Percentiles rank a stretch among this genome's conserved stretches.
These are phyloP conservation scores for Plagodis dolabraria DNA, from an alignment of 2,888 invertebrate genomes.

Conservation along the genomic window DNA sequence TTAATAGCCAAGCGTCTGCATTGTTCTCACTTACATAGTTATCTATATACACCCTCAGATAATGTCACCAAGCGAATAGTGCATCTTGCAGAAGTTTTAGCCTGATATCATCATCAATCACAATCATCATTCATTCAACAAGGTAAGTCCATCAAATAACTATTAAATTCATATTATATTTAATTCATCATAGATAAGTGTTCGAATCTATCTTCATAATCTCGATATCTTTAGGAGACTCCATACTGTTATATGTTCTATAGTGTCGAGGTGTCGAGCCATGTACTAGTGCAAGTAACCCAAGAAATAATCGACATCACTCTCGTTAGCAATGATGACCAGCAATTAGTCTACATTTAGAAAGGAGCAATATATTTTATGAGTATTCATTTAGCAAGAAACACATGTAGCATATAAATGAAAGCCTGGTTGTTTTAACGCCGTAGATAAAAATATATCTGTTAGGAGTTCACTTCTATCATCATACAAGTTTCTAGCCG, in stretches of 20 bases:
- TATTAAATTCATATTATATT: too few species aligned
- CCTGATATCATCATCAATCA: neutral
- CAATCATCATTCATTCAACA: neutral
- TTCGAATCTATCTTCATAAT: too few species aligned
- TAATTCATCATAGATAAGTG: too few species aligned
- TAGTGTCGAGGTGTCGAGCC: neutral
- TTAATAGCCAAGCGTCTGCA: too few species aligned
- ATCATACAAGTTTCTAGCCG: too few species aligned
- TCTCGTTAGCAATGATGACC: conserved; percentile 34
- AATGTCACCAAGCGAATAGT: too few species aligned
- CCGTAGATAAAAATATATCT: too few species aligned
- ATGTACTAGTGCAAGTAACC: conserved; percentile 4
- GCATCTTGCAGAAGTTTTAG: neutral
- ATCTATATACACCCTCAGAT: too few species aligned
- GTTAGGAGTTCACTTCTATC: too few species aligned
- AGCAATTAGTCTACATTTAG: conserved; percentile 30
- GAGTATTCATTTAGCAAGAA: conserved; percentile 8
- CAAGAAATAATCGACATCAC: conserved; percentile 18
- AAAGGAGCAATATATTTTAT: conserved; percentile 28
- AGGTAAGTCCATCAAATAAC: neutral
- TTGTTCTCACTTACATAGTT: too few species aligned
- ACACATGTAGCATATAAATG: too few species aligned
- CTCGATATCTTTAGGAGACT: neutral
- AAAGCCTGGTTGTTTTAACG: too few species aligned
- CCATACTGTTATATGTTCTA: conserved; percentile 10